A percentile compares a stretch with the other conserved stretches of the same genome.
Evolutionary conservation across 2,797 vertebrate genomes (phyloP).

Genomic region (Heterohyrax brucei): DNA sequence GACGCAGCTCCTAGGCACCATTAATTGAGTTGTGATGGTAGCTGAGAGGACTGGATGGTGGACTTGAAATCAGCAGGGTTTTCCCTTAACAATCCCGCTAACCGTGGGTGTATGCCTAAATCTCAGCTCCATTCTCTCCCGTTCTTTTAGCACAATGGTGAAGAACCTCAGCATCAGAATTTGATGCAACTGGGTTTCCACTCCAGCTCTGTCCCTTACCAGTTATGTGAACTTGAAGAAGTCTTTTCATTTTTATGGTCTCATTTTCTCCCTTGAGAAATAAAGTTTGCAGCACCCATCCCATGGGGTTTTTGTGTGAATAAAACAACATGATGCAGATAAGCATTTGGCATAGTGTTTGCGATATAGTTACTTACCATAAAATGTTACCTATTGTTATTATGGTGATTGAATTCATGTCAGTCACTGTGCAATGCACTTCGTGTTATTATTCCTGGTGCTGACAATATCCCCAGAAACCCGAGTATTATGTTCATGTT

Average conservation of each 20-base stretch:
- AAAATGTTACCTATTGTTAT: not conserved
- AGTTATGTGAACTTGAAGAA: not conserved
- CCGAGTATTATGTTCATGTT: not conserved
- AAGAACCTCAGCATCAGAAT: not conserved
- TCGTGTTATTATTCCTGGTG: not conserved
- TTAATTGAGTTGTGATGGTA: constrained; percentile 45
- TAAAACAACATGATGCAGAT: not conserved
- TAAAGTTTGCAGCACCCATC: not conserved
- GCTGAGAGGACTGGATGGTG: constrained; percentile 18
- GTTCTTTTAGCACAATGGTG: not conserved
- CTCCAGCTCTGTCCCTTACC: not conserved
- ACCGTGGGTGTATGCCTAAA: not conserved
- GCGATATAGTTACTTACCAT: not conserved
- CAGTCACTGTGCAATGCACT: not conserved
- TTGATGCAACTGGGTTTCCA: not conserved
- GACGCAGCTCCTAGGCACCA: not conserved
- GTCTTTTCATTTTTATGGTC: not conserved
- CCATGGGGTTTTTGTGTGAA: not conserved
- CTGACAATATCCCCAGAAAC: not conserved
- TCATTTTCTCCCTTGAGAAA: not conserved
- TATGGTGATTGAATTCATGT: not conserved
- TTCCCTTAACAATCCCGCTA: constrained; percentile 52
- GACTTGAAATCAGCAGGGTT: constrained; percentile 47
- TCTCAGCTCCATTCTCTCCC: constrained; percentile 4
- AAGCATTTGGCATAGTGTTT: not conserved